These are phyloP conservation scores for Prolemur simus DNA, from an alignment of 2,113 vertebrate genomes.

Conservation along the genomic window DNA sequence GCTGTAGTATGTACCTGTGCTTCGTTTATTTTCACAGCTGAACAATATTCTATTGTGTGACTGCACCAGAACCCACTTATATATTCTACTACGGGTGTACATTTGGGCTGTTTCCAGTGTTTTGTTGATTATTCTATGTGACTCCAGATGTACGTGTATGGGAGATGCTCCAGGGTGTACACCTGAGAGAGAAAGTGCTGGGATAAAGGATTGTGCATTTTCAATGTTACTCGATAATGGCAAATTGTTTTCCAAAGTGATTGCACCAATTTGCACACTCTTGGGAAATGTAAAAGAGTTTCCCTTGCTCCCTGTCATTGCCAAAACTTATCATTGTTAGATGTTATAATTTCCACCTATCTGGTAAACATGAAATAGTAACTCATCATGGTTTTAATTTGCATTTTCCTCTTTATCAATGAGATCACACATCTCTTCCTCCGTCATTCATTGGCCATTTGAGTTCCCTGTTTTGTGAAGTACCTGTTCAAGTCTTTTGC, in stretches of 20 bases:
- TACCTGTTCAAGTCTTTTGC: not conserved
- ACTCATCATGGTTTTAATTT: not conserved
- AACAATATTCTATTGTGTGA: not conserved
- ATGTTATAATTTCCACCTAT: not conserved
- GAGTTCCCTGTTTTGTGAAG: not conserved
- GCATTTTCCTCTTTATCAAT: not conserved
- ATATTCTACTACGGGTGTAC: accelerated
- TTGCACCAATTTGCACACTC: not conserved
- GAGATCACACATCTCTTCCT: not conserved
- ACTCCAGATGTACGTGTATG: not conserved
- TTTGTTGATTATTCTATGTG: not conserved
- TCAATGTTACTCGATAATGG: not conserved
- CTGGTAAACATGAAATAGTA: not conserved
- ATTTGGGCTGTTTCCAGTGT: not conserved
- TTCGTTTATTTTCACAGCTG: not conserved
- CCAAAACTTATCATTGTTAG: not conserved
- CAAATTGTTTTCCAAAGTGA: not conserved
- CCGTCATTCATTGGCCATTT: not conserved
- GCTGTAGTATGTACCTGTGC: not conserved
- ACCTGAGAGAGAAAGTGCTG: not conserved
- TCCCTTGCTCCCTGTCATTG: not conserved
- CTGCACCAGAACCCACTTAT: not conserved
- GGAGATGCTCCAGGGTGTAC: not conserved
- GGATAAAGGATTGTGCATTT: accelerated
- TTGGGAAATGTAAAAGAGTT: not conserved